phyloP scores from a whole-genome alignment of 2,888 invertebrate species.

The Rhopalosiphum nymphaeae region DNA sequence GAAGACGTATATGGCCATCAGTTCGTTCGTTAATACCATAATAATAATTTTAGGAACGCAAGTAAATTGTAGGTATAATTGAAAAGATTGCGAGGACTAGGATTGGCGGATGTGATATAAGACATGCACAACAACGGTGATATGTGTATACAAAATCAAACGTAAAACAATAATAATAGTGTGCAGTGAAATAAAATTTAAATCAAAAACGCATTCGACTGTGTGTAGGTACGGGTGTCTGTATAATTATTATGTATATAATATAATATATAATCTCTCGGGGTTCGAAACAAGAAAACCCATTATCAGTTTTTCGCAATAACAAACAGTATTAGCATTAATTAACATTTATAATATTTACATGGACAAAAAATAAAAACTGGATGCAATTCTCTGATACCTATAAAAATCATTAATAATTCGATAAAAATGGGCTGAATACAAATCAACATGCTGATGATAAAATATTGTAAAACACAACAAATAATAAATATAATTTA shows the following conservation, averaged over 20 bases:
- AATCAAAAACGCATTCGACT: conserved; percentile 49
- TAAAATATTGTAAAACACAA: conserved; percentile 62
- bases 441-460: conserved; percentile 62
- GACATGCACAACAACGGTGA: conserved; percentile 23
- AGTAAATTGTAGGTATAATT: background rate
- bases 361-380: conserved; percentile 48
- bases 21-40: background rate
- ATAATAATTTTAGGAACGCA: background rate
- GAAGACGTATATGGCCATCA: background rate
- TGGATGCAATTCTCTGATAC: conserved; percentile 43
- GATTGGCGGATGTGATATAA: background rate
- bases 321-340: conserved; percentile 44
- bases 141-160: background rate
- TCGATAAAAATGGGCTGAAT: conserved; percentile 53
- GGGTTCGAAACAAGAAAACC: conserved; percentile 28
- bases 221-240: conserved; percentile 51
- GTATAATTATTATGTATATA: conserved; percentile 48
- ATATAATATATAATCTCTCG: conserved; percentile 27
- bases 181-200: conserved; percentile 36
- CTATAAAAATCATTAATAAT: conserved; percentile 45
- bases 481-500: conserved; percentile 58
- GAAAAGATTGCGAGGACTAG: background rate
- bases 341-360: conserved; percentile 58
- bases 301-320: conserved; percentile 9
- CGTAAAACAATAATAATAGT: background rate